phyloP scores from a whole-genome alignment of 1,140 invertebrate species.

The Drosophila tani region DNA sequence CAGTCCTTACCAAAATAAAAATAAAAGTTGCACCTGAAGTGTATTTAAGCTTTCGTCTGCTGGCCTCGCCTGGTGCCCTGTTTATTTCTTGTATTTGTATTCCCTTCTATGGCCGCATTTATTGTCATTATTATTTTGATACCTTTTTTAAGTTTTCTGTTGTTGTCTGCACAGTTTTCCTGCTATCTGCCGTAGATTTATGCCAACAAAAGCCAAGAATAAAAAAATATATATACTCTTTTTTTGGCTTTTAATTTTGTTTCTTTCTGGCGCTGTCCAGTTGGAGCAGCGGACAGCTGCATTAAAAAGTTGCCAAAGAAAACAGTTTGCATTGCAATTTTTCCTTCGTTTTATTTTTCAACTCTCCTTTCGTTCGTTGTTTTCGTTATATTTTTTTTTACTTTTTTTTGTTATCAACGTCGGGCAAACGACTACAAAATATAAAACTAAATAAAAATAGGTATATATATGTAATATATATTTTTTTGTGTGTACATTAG shows the following conservation, averaged over 20 bases:
- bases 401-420: conserved; percentile 76
- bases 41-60: conserved; percentile 3
- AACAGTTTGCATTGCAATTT: conserved; percentile 82
- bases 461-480: conserved; percentile 27
- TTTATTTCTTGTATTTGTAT: conserved; percentile 21
- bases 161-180: conserved; percentile 39
- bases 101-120: conserved; percentile 60
- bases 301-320: conserved; percentile 80
- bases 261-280: conserved; percentile 54
- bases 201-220: conserved; percentile 77
- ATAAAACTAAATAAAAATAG: conserved; percentile 38
- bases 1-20: background rate
- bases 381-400: conserved; percentile 41
- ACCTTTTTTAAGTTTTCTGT: conserved; percentile 53
- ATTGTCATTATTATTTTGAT: conserved; percentile 82
- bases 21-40: background rate
- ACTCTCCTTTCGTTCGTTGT: conserved; percentile 37
- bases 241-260: conserved; percentile 57
- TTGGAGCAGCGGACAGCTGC: conserved; percentile 58
- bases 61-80: background rate
- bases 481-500: conserved; percentile 51
- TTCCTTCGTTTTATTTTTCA: conserved; percentile 60
- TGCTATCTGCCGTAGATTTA: conserved; percentile 74
- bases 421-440: conserved; percentile 28
- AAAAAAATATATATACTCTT: conserved; percentile 59